Evolutionary conservation across 1,140 invertebrate species (phyloP).

Genomic region (Rhopalosiphum padi): DNA sequence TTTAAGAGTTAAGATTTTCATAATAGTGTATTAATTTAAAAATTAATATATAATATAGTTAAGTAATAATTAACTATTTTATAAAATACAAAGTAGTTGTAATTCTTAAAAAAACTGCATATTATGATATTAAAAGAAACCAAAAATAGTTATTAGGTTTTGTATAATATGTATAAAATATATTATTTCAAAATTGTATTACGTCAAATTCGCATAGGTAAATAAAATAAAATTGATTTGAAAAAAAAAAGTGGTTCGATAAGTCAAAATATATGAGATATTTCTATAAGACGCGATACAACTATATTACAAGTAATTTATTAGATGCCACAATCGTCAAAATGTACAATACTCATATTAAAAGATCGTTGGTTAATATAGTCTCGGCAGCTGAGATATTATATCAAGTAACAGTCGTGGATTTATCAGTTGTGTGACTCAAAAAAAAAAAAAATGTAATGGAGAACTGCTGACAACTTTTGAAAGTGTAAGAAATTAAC

Average conservation of each 20-base stretch:
- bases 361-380: too few species aligned
- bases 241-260: too few species aligned
- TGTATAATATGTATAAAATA: background rate
- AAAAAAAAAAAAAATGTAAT: background rate
- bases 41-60: background rate
- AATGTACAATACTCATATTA: too few species aligned
- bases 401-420: background rate
- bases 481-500: background rate
- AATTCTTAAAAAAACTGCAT: background rate
- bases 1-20: background rate
- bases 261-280: too few species aligned
- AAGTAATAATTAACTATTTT: background rate
- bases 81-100: background rate
- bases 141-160: background rate
- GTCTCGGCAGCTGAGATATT: too few species aligned
- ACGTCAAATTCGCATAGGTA: too few species aligned
- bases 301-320: too few species aligned
- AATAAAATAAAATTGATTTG: too few species aligned
- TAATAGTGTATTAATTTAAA: background rate
- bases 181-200: too few species aligned
- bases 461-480: background rate
- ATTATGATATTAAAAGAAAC: background rate
- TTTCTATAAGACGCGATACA: too few species aligned
- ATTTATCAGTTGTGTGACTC: background rate
- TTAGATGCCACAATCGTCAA: too few species aligned